phyloP scores from a whole-genome alignment of 1,140 invertebrate species.

The Zaprionus ornatus region DNA sequence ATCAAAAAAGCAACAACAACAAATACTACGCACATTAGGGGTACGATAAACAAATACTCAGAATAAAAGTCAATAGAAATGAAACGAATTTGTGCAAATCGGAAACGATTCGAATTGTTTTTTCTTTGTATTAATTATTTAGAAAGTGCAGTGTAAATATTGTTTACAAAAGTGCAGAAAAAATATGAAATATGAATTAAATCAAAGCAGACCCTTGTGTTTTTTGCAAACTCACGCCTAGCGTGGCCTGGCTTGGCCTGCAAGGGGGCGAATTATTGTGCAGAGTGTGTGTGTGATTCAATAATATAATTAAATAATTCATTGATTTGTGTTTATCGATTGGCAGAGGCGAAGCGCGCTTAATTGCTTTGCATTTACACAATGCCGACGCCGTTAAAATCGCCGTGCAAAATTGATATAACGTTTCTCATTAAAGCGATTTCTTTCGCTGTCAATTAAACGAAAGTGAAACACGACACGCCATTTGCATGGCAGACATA shows the following conservation, averaged over 20 bases:
- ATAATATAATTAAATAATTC: conserved; percentile 8
- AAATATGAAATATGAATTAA: conserved; percentile 14
- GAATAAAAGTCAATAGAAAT: not conserved
- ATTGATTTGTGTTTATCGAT: conserved; percentile 28
- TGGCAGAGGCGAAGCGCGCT: conserved; percentile 14
- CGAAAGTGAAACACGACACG: conserved; percentile 59
- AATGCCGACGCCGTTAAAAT: conserved; percentile 14
- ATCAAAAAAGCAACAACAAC: not conserved
- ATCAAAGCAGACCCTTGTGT: conserved; percentile 17
- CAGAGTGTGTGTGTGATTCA: not conserved
- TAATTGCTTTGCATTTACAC: conserved; percentile 21
- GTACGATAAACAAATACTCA: not conserved
- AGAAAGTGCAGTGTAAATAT: conserved; percentile 45
- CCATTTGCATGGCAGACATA: conserved; percentile 20
- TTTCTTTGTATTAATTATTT: conserved; percentile 44
- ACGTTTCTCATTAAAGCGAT: conserved; percentile 56
- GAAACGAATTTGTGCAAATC: not conserved
- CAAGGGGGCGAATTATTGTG: not conserved
- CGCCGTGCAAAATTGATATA: conserved; percentile 46
- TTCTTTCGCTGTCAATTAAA: conserved; percentile 68
- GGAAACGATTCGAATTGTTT: not conserved
- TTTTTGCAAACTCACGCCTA: not conserved
- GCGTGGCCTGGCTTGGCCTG: too few species aligned
- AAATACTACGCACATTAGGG: not conserved
- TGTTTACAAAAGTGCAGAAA: too few species aligned